Evolutionary conservation across 2,113 vertebrate species (phyloP).

Genomic region (Stigmatopora nigra): DNA sequence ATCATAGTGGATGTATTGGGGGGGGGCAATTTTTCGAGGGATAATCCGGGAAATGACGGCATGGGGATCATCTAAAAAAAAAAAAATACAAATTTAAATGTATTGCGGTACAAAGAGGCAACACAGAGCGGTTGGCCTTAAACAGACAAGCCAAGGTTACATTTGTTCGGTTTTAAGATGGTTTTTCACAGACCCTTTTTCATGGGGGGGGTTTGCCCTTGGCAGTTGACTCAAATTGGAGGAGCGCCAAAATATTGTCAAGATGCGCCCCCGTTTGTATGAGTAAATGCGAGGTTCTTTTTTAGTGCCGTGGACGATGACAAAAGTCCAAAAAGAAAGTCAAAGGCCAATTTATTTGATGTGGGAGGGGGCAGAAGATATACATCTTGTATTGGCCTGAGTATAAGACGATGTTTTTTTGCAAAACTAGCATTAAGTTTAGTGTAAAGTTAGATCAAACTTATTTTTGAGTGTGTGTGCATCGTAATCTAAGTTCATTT

Average conservation of each 20-base stretch:
- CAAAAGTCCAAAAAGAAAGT: too few relatives aligned
- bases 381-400: too few relatives aligned
- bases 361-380: too few relatives aligned
- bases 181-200: neutral
- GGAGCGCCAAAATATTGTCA: neutral
- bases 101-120: constrained; percentile 18
- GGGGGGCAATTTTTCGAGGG: neutral
- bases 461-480: too few relatives aligned
- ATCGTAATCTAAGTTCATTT: too few relatives aligned
- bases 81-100: neutral
- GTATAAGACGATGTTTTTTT: too few relatives aligned
- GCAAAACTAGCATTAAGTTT: too few relatives aligned
- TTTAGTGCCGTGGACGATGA: too few relatives aligned
- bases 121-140: neutral
- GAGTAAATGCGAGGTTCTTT: neutral
- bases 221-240: neutral
- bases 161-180: neutral
- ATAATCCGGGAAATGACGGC: constrained; percentile 14
- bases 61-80: constrained; percentile 25
- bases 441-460: too few relatives aligned
- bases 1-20: constrained; percentile 49
- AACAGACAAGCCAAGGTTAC: neutral
- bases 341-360: too few relatives aligned
- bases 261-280: neutral
- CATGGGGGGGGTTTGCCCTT: neutral